phyloP scores from a whole-genome alignment of 2,797 vertebrate species.

The Pseudopleuronectes americanus region DNA sequence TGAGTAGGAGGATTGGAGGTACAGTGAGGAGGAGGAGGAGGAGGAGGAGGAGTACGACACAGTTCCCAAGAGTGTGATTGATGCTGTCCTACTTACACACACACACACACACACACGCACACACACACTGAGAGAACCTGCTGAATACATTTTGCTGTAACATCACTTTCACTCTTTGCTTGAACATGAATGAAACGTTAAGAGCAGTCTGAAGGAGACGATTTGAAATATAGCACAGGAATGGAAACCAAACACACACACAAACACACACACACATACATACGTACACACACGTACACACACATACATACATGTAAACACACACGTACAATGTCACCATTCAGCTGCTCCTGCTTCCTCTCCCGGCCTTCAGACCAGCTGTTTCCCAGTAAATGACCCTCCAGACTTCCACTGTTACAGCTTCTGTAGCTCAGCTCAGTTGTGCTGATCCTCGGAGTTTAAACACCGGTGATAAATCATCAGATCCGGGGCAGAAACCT shows the following conservation, averaged over 20 bases:
- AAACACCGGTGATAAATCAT: neutral
- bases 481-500: neutral
- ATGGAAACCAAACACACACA: constrained; percentile 24
- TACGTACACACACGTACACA: constrained; percentile 21
- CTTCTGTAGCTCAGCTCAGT: constrained; percentile 4
- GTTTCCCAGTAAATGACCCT: constrained; percentile 71
- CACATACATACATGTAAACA: neutral
- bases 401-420: constrained; percentile 37
- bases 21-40: constrained; percentile 37
- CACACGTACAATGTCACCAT: constrained; percentile 38
- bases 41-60: constrained; percentile 35
- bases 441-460: neutral
- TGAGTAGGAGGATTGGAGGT: constrained; percentile 29
- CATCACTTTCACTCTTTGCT: constrained; percentile 8
- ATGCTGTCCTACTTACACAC: constrained; percentile 69
- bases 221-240: constrained; percentile 32
- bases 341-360: constrained; percentile 69
- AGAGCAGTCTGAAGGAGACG: constrained; percentile 5
- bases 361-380: constrained; percentile 67
- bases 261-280: too few relatives aligned
- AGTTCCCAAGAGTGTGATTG: constrained; percentile 62
- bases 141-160: constrained; percentile 10
- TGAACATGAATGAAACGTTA: constrained; percentile 30
- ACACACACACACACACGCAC: neutral
- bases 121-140: constrained; percentile 22